phyloP scores from a whole-genome alignment of 2,888 invertebrate species.

The Petrolisthes manimaculis region DNA sequence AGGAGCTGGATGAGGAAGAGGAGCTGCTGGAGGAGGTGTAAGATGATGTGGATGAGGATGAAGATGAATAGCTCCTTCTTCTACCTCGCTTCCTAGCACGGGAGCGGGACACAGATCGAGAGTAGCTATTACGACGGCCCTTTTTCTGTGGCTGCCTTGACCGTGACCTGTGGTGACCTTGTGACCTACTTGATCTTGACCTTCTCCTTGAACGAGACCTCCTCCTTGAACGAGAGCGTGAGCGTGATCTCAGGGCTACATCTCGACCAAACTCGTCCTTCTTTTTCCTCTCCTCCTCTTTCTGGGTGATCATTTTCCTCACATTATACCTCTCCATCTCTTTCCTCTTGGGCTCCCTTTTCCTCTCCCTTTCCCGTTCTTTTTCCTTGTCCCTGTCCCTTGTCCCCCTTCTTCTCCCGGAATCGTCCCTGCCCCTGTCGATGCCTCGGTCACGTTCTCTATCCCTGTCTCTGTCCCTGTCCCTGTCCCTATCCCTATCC shows the following conservation, averaged over 20 bases:
- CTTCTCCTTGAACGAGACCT: constrained; percentile 48
- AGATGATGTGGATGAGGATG: constrained; percentile 58
- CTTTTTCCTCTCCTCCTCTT: constrained; percentile 74
- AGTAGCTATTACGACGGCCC: constrained; percentile 34
- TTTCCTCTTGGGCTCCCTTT: constrained; percentile 62
- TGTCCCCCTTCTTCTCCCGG: constrained; percentile 35
- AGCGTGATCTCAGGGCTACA: constrained; percentile 58
- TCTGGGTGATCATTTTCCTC: constrained; percentile 78
- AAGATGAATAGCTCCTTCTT: constrained; percentile 63
- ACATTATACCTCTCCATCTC: constrained; percentile 84
- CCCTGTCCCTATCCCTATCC: constrained; percentile 25
- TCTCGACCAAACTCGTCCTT: constrained; percentile 65
- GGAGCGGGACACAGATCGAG: constrained; percentile 52
- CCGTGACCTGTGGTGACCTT: constrained; percentile 17
- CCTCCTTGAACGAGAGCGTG: constrained; percentile 45
- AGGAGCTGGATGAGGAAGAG: constrained; percentile 64
- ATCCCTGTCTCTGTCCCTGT: constrained; percentile 45
- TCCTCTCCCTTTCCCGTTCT: constrained; percentile 36
- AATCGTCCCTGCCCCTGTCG: constrained; percentile 30
- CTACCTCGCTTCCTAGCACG: constrained; percentile 40
- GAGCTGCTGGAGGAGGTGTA: constrained; percentile 61
- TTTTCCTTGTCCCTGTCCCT: constrained; percentile 34
- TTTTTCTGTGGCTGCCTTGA: background rate
- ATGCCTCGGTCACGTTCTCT: constrained; percentile 39
- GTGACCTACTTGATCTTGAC: constrained; percentile 46